phyloP scores from a whole-genome alignment of 1,140 invertebrate genomes.

The Drosophila nebulosa region DNA sequence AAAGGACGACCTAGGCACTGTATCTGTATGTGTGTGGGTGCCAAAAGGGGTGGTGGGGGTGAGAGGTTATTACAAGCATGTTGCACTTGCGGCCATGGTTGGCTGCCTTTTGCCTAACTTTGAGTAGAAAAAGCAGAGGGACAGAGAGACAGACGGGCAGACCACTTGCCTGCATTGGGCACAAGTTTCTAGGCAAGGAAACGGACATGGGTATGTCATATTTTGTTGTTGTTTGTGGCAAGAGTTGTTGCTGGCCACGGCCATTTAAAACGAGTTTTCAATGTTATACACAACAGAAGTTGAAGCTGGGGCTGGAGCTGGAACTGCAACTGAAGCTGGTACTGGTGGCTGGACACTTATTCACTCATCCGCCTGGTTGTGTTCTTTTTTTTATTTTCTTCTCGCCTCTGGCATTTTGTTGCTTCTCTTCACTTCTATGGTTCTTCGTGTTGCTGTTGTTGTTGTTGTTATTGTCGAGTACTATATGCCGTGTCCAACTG shows the following conservation, averaged over 20 bases:
- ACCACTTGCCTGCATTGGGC: slow-evolving; percentile 7
- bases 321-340: slow-evolving; percentile 7
- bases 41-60: background rate
- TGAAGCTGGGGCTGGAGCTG: slow-evolving; percentile 1
- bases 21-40: slow-evolving; percentile 4
- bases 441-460: background rate
- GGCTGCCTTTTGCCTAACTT: slow-evolving; percentile 21
- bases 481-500: too few relatives aligned
- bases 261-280: slow-evolving; percentile 72
- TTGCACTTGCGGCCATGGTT: slow-evolving; percentile 51
- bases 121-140: background rate
- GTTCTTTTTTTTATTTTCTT: slow-evolving; percentile 5
- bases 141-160: background rate
- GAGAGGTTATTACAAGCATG: slow-evolving; percentile 62
- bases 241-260: slow-evolving; percentile 43
- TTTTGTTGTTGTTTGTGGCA: slow-evolving; percentile 57
- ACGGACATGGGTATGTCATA: slow-evolving; percentile 74
- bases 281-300: slow-evolving; percentile 48
- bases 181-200: slow-evolving; percentile 47
- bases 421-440: slow-evolving; percentile 27
- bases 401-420: slow-evolving; percentile 48
- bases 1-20: background rate
- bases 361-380: slow-evolving; percentile 67
- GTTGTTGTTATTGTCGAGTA: too few relatives aligned
- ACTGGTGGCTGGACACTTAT: slow-evolving; percentile 36